Conservation (phyloP, 2,797 vertebrate genomes). For the Natrix natrix region DNA sequence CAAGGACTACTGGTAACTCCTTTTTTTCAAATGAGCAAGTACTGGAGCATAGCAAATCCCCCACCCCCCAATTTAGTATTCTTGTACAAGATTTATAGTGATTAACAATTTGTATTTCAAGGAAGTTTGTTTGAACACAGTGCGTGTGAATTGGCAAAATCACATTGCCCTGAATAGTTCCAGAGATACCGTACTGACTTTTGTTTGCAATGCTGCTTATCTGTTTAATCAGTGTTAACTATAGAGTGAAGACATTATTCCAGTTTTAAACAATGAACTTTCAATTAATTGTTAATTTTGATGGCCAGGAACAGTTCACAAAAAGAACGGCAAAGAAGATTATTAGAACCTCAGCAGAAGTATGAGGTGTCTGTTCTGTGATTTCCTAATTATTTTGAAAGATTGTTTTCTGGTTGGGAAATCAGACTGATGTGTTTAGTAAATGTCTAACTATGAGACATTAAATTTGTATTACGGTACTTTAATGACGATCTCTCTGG, state of each 20-base stretch:
- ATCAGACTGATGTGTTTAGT: neutral
- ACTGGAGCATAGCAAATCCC: neutral
- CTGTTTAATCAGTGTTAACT: slow-evolving; percentile 48
- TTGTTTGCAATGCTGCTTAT: slow-evolving; percentile 47
- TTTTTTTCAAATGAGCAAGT: neutral
- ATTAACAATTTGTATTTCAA: neutral
- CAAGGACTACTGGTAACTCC: neutral
- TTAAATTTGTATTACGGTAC: neutral
- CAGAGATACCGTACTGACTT: slow-evolving; percentile 50
- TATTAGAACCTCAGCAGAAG: neutral
- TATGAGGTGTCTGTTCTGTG: neutral
- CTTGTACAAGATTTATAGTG: neutral
- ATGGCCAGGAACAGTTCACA: slow-evolving; percentile 32
- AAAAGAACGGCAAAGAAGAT: slow-evolving; percentile 3
- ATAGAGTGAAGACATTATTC: slow-evolving; percentile 49
- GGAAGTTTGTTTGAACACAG: neutral
- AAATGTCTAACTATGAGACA: neutral
- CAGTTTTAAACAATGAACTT: slow-evolving; percentile 30
- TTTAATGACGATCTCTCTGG: neutral
- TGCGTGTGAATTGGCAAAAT: slow-evolving; percentile 39
- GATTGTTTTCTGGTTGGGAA: neutral
- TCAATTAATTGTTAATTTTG: slow-evolving; percentile 43
- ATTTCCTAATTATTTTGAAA: neutral
- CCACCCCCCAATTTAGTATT: neutral
- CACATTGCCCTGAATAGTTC: slow-evolving; percentile 50